Percentiles rank a stretch among this genome's conserved stretches.
Evolutionary conservation across 2,113 vertebrate species (phyloP).

Genomic region (Emydura subglobosa): DNA sequence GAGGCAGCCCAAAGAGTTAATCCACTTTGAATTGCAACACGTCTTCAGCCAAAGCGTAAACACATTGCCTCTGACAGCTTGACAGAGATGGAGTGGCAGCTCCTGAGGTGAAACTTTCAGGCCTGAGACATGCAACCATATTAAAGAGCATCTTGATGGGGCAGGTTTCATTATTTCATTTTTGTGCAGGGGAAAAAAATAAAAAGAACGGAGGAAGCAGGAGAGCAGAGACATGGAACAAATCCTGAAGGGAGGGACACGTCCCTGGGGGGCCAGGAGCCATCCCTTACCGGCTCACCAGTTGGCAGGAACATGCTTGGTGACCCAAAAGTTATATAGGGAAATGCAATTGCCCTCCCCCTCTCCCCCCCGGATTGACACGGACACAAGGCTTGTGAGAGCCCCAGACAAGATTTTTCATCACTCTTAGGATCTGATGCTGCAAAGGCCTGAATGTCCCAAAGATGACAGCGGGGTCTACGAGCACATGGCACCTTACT

Average conservation of each 20-base stretch:
- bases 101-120: slow-evolving; percentile 65
- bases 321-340: not conserved
- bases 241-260: accelerated
- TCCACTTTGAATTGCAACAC: slow-evolving; percentile 69
- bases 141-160: not conserved
- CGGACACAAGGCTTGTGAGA: accelerated
- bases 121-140: slow-evolving; percentile 23
- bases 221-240: slow-evolving; percentile 5
- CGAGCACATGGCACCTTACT: not conserved
- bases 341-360: accelerated
- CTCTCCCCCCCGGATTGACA: not conserved
- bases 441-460: not conserved
- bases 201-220: not conserved
- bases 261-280: not conserved
- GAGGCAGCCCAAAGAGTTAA: slow-evolving; percentile 66
- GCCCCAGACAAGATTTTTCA: not conserved
- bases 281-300: not conserved
- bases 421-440: not conserved
- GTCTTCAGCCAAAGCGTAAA: slow-evolving; percentile 2
- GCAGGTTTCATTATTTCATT: not conserved
- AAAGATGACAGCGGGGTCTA: not conserved
- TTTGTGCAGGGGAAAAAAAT: not conserved
- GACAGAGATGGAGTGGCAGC: slow-evolving; percentile 72
- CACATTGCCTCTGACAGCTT: slow-evolving; percentile 49
- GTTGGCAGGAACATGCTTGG: not conserved